These are phyloP conservation scores for Amblyjoppa proteus DNA, from an alignment of 2,888 invertebrate genomes.

Conservation along the genomic window DNA sequence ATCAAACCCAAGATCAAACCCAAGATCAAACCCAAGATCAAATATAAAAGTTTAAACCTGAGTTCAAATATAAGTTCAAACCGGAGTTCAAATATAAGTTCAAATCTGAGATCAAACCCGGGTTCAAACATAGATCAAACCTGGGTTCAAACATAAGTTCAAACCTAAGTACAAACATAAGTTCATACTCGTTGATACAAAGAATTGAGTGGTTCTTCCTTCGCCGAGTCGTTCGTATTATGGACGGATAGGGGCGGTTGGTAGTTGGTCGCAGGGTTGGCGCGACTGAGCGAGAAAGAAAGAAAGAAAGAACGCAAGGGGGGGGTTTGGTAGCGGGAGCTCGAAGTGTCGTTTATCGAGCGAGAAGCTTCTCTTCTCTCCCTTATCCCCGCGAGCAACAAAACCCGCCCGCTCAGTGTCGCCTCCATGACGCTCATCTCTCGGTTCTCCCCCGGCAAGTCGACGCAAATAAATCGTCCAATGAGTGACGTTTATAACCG, in stretches of 20 bases:
- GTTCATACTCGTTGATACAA: too few species aligned
- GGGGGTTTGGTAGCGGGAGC: constrained; percentile 24
- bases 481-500: constrained; percentile 39
- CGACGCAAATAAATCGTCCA: constrained; percentile 41
- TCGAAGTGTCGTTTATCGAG: constrained; percentile 58
- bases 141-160: too few species aligned
- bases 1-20: too few species aligned
- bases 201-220: neutral
- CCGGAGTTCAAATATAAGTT: too few species aligned
- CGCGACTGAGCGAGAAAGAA: constrained; percentile 15
- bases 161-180: too few species aligned
- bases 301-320: neutral
- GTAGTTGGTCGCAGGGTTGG: neutral
- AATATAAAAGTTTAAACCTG: too few species aligned
- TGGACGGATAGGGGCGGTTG: neutral
- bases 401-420: constrained; percentile 11
- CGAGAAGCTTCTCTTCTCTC: constrained; percentile 37
- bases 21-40: too few species aligned
- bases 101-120: too few species aligned
- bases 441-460: constrained; percentile 51
- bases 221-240: neutral
- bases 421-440: constrained; percentile 18
- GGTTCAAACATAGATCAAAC: too few species aligned
- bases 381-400: constrained; percentile 8
- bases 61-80: too few species aligned